Percentiles rank a stretch among this genome's conserved stretches.
These are phyloP conservation scores for Nephrotoma flavescens DNA, from an alignment of 2,888 invertebrate genomes.

Conservation along the genomic window DNA sequence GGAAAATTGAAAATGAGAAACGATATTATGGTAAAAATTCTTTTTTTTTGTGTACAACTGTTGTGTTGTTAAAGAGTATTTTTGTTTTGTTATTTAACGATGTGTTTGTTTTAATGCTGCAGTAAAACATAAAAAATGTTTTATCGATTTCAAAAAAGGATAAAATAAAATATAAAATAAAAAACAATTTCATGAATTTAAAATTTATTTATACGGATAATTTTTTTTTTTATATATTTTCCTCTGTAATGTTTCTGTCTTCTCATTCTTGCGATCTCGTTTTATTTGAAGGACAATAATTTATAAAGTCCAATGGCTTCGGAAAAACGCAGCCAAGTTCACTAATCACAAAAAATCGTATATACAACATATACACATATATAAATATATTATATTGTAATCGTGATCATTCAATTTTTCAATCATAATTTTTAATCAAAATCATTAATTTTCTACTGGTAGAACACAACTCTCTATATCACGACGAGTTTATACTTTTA, in stretches of 20 bases:
- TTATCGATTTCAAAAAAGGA: slow-evolving; percentile 3
- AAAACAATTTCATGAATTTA: background rate
- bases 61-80: background rate
- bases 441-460: background rate
- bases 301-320: background rate
- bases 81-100: background rate
- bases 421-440: slow-evolving; percentile 4
- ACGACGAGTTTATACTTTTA: background rate
- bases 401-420: slow-evolving; percentile 2
- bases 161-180: background rate
- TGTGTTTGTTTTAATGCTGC: slow-evolving; percentile 2
- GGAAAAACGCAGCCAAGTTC: background rate
- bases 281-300: slow-evolving; percentile 1
- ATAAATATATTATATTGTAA: background rate
- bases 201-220: background rate
- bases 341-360: background rate
- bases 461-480: background rate
- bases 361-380: too few species aligned
- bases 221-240: background rate
- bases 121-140: slow-evolving; percentile 1
- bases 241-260: background rate
- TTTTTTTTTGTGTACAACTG: background rate
- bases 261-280: background rate
- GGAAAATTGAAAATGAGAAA: slow-evolving; percentile 3
- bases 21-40: background rate